Conservation (phyloP, 2,888 invertebrate genomes). For the Leptinotarsa juncta region DNA sequence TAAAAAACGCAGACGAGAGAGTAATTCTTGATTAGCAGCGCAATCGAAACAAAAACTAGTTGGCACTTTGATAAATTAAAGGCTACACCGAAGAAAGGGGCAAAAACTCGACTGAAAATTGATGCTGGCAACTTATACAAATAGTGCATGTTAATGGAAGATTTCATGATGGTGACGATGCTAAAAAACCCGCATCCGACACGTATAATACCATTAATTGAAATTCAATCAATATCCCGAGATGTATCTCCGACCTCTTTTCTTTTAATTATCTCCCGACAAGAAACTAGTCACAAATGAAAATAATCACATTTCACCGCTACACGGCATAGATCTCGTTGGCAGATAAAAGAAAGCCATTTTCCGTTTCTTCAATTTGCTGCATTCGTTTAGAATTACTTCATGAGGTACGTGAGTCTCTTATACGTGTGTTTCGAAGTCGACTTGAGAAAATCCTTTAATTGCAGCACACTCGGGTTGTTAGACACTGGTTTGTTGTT, state of each 20-base stretch:
- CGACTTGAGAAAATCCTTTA: constrained; percentile 14
- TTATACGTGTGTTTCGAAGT: constrained; percentile 25
- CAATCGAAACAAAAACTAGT: constrained; percentile 26
- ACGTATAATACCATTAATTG: constrained; percentile 31
- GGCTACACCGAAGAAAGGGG: constrained; percentile 27
- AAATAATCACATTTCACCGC: constrained; percentile 34
- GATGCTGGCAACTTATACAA: constrained; percentile 32
- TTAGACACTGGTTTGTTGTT: constrained; percentile 6
- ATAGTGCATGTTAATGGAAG: constrained; percentile 36
- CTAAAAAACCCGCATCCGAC: constrained; percentile 14
- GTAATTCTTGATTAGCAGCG: constrained; percentile 20
- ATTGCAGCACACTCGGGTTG: constrained; percentile 5
- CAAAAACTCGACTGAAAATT: constrained; percentile 35
- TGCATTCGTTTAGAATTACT: constrained; percentile 47
- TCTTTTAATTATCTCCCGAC: constrained; percentile 18
- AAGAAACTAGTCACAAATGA: constrained; percentile 36
- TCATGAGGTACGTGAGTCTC: constrained; percentile 40
- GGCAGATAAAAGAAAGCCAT: constrained; percentile 44
- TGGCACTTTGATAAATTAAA: constrained; percentile 30
- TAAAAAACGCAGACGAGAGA: constrained; percentile 20
- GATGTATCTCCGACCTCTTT: constrained; percentile 25
- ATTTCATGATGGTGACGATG: constrained; percentile 29
- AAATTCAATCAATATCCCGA: constrained; percentile 30
- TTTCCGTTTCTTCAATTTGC: constrained; percentile 47
- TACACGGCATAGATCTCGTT: constrained; percentile 35